phyloP scores from a whole-genome alignment of 2,888 invertebrate genomes.

The Psylliodes chrysocephalus region DNA sequence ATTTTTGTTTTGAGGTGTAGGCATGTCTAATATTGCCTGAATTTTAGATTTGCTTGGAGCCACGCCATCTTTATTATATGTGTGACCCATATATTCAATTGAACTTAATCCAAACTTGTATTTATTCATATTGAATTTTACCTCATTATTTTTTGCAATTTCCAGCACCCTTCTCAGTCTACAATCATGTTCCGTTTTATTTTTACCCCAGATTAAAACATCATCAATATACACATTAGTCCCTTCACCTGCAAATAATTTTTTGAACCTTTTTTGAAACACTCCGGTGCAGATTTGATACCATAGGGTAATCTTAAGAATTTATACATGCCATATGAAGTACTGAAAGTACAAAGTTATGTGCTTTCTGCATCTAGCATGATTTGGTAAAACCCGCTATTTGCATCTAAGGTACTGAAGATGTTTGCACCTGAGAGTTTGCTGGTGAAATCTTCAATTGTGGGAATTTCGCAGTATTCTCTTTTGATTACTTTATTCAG shows the following conservation, averaged over 20 bases:
- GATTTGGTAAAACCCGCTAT: conserved; percentile 38
- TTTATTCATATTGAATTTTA: too few relatives aligned
- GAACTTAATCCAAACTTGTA: too few relatives aligned
- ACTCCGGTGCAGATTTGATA: conserved; percentile 25
- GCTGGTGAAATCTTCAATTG: conserved; percentile 37
- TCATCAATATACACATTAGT: conserved; percentile 49
- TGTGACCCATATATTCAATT: conserved; percentile 46
- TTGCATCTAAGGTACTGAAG: too few relatives aligned
- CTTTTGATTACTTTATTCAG: conserved; percentile 40
- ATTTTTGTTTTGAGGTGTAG: not conserved
- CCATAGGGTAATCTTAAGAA: conserved; percentile 35
- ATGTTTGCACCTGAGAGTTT: conserved; percentile 35
- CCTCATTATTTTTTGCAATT: conserved; percentile 27
- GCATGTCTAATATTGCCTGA: conserved; percentile 19
- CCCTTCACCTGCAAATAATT: conserved; percentile 7
- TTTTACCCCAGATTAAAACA: conserved; percentile 46
- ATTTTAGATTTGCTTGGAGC: conserved; percentile 40
- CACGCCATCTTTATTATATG: conserved; percentile 35
- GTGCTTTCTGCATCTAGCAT: conserved; percentile 23
- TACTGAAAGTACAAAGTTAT: conserved; percentile 33
- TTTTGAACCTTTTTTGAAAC: conserved; percentile 10
- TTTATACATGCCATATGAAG: conserved; percentile 35
- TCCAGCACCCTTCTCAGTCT: conserved; percentile 41
- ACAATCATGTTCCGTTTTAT: conserved; percentile 44
- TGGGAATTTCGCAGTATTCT: conserved; percentile 37